Evolutionary conservation across 1,140 invertebrate genomes (phyloP).

Genomic region (Lasioglossum albipes): DNA sequence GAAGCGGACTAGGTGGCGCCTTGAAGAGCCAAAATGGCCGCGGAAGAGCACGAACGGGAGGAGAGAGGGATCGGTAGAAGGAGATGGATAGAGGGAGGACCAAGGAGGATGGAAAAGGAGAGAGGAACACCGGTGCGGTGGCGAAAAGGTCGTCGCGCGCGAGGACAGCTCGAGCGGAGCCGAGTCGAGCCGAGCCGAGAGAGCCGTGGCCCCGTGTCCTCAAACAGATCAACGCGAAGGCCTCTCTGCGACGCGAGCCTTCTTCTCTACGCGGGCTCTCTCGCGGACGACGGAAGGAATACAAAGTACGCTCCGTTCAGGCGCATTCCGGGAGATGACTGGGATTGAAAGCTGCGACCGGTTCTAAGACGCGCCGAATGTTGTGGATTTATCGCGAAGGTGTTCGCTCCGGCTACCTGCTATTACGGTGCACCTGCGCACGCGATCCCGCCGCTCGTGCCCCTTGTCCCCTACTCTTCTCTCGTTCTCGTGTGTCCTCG

Average conservation of each 20-base stretch:
- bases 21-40: conserved; percentile 69
- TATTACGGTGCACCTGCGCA: conserved; percentile 39
- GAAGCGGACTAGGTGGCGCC: conserved; percentile 68
- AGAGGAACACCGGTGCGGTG: background rate
- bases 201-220: conserved; percentile 59
- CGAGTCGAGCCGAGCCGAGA: conserved; percentile 41
- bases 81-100: background rate
- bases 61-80: background rate
- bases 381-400: conserved; percentile 34
- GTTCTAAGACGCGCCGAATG: conserved; percentile 13
- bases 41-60: conserved; percentile 10
- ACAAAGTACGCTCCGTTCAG: conserved; percentile 70
- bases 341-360: too few species aligned
- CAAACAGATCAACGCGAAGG: conserved; percentile 68
- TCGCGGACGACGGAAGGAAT: conserved; percentile 67
- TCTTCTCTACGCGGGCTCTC: conserved; percentile 25
- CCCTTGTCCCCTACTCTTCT: background rate
- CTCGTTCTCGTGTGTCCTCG: background rate
- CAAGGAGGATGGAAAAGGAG: background rate
- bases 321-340: conserved; percentile 77
- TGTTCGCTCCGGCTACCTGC: conserved; percentile 13
- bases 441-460: conserved; percentile 18
- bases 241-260: conserved; percentile 1
- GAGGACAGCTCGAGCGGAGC: conserved; percentile 23
- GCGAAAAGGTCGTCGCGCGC: conserved; percentile 46